Conservation (phyloP, 2,888 invertebrate species). For the Osmoderma eremita region DNA sequence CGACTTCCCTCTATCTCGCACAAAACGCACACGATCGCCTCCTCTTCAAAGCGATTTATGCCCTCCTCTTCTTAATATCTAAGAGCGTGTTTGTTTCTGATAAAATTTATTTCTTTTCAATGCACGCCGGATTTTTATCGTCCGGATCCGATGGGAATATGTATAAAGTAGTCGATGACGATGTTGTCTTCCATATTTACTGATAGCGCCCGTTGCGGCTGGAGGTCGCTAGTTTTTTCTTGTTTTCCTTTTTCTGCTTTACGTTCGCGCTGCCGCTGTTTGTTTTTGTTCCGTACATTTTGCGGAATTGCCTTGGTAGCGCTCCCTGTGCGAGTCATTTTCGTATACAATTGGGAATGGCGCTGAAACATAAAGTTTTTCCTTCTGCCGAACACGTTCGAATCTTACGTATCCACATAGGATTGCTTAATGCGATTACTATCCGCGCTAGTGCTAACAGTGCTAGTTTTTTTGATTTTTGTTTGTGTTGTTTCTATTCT, state of each 20-base stretch:
- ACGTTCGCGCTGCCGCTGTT: constrained; percentile 26
- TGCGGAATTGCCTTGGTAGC: constrained; percentile 25
- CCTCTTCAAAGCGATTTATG: constrained; percentile 35
- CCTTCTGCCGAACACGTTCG: neutral
- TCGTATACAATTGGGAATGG: constrained; percentile 30
- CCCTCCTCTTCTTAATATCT: constrained; percentile 40
- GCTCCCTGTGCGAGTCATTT: constrained; percentile 17
- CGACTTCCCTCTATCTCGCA: constrained; percentile 7
- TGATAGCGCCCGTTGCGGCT: constrained; percentile 29
- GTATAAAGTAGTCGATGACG: constrained; percentile 36
- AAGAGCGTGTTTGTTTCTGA: constrained; percentile 43
- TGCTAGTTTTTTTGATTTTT: neutral
- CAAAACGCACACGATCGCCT: constrained; percentile 21
- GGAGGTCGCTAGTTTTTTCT: constrained; percentile 29
- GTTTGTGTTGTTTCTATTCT: neutral
- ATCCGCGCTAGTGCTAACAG: no score
- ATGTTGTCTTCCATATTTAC: constrained; percentile 31
- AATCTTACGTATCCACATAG: no score
- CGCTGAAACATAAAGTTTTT: constrained; percentile 10
- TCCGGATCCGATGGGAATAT: constrained; percentile 40
- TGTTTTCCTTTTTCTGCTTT: constrained; percentile 32
- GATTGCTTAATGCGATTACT: no score
- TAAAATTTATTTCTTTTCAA: constrained; percentile 42
- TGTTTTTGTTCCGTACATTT: constrained; percentile 33
- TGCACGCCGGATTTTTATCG: constrained; percentile 40